Evolutionary conservation across 2,888 invertebrate genomes (phyloP).

Genomic region (Clanis bilineata): DNA sequence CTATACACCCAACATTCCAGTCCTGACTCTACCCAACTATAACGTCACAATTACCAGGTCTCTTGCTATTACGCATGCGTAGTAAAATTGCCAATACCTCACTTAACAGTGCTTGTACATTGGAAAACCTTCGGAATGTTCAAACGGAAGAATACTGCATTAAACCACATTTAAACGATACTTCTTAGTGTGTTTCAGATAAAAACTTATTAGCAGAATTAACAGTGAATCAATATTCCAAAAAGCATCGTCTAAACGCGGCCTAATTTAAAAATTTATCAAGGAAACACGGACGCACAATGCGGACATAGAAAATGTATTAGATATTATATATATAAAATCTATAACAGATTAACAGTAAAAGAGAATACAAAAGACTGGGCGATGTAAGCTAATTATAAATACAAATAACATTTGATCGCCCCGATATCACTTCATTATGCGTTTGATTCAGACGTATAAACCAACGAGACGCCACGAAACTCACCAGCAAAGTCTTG

Average conservation of each 20-base stretch:
- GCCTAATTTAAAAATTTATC: background rate
- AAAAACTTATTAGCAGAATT: too few relatives aligned
- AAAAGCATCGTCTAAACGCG: too few relatives aligned
- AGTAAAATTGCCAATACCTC: background rate
- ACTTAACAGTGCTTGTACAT: background rate
- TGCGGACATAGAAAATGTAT: background rate
- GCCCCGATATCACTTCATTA: slow-evolving; percentile 23
- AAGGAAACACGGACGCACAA: background rate
- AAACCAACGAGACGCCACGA: slow-evolving; percentile 17
- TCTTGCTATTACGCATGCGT: too few relatives aligned
- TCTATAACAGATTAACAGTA: slow-evolving; percentile 11
- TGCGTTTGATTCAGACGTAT: slow-evolving; percentile 13
- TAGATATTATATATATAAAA: slow-evolving; percentile 7
- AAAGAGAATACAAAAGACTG: slow-evolving; percentile 8
- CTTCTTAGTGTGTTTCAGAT: too few relatives aligned
- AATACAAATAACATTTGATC: slow-evolving; percentile 48
- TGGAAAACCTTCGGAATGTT: background rate
- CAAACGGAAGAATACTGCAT: background rate
- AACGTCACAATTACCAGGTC: too few relatives aligned
- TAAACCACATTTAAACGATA: background rate
- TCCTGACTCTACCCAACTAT: too few relatives aligned
- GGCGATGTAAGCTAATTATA: slow-evolving; percentile 36
- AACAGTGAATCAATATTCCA: too few relatives aligned
- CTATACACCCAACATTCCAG: too few relatives aligned
- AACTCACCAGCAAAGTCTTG: too few relatives aligned